Percentiles rank a stretch among this genome's conserved stretches.
Evolutionary conservation across 2,888 invertebrate species (phyloP).

Genomic region (Ectemnius lituratus): DNA sequence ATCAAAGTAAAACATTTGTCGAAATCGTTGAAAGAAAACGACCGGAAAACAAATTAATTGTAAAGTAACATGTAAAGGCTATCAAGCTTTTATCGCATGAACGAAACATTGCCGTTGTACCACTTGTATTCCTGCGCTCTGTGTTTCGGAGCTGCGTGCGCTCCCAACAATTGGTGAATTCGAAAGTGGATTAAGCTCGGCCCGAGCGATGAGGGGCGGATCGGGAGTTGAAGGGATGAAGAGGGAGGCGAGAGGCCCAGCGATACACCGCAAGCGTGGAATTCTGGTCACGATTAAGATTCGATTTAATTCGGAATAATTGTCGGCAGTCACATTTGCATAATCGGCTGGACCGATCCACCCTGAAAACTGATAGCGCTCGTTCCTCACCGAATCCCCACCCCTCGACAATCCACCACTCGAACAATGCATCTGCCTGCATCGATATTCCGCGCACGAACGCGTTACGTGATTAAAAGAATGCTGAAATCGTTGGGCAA

Average conservation of each 20-base stretch:
- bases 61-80: no score
- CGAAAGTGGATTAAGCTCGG: conserved; percentile 26
- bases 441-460: conserved; percentile 59
- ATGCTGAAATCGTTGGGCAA: conserved; percentile 18
- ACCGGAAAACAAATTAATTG: no score
- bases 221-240: not conserved
- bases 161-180: conserved; percentile 29
- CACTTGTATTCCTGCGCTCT: no score
- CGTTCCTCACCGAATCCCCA: no score
- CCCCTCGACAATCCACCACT: no score
- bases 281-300: conserved; percentile 57
- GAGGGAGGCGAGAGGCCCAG: not conserved
- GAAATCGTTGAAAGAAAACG: no score
- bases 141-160: no score
- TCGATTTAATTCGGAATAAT: conserved; percentile 58
- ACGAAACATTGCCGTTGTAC: no score
- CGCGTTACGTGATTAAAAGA: conserved; percentile 60
- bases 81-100: no score
- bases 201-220: not conserved
- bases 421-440: conserved; percentile 27
- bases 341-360: conserved; percentile 42
- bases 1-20: no score
- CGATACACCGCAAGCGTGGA: not conserved
- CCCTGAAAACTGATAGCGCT: conserved; percentile 50
- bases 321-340: conserved; percentile 47